Evolutionary conservation across 2,797 vertebrate genomes (phyloP).

Genomic region (Cichlasoma orientale): DNA sequence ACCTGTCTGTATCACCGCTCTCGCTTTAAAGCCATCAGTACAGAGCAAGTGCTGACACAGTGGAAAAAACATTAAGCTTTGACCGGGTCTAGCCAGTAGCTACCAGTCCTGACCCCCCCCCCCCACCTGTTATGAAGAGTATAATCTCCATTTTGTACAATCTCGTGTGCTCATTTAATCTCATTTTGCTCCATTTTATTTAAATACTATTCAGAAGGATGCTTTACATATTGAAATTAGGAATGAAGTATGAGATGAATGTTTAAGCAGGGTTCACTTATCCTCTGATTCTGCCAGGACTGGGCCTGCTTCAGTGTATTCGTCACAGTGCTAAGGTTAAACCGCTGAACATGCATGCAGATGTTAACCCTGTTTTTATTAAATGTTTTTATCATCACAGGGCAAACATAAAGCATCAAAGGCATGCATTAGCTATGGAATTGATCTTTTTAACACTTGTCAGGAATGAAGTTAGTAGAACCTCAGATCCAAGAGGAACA

Average conservation of each 20-base stretch:
- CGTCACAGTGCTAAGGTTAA: neutral
- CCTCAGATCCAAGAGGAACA: no score
- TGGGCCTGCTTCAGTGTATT: neutral
- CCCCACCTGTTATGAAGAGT: neutral
- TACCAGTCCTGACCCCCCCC: neutral
- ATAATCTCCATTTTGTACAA: neutral
- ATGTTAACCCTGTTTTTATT: neutral
- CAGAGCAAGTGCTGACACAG: neutral
- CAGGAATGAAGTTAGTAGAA: neutral
- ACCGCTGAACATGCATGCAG: neutral
- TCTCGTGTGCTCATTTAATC: neutral
- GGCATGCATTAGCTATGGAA: fast-evolving
- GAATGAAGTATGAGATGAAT: neutral
- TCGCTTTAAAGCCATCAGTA: neutral
- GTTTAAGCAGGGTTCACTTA: neutral
- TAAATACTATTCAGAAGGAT: neutral
- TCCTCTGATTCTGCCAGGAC: neutral
- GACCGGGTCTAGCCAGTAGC: neutral
- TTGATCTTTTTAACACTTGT: neutral
- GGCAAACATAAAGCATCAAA: neutral
- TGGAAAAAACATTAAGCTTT: neutral
- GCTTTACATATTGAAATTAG: conserved; percentile 6
- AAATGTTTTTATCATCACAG: neutral
- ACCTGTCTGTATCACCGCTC: neutral
- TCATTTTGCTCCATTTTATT: neutral